Conservation (phyloP, 1,140 invertebrate genomes). For the Portunus trituberculatus region DNA sequence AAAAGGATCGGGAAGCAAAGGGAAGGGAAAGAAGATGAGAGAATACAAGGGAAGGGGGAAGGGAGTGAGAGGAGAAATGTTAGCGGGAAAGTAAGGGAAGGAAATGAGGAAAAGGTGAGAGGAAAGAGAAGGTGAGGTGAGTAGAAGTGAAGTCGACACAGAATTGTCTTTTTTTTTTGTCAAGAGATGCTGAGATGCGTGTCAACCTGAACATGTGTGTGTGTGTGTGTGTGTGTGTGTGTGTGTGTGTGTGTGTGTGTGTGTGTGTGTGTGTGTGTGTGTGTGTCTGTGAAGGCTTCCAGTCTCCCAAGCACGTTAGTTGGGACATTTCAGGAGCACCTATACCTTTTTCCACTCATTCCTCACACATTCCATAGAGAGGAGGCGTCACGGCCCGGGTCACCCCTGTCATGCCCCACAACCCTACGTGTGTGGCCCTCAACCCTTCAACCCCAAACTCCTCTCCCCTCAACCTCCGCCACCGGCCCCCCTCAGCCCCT, state of each 20-base stretch:
- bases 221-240: constrained; percentile 38
- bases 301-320: background rate
- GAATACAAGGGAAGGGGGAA: no score
- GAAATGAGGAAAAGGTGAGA: background rate
- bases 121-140: no score
- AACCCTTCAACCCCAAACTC: no score
- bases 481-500: background rate
- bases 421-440: background rate
- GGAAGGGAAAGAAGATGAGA: no score
- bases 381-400: background rate
- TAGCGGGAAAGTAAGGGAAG: background rate
- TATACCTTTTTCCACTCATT: background rate
- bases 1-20: no score
- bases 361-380: background rate
- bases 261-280: constrained; percentile 64
- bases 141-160: background rate
- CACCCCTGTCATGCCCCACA: background rate
- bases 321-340: background rate
- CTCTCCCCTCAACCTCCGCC: no score
- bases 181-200: background rate
- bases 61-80: no score
- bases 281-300: background rate
- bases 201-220: background rate
- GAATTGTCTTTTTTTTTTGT: background rate
- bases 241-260: constrained; percentile 54